Evolutionary conservation across 2,797 vertebrate genomes (phyloP), one percentile per base, ranked within the genome.

Genomic region (Eidolon dupreanum): DNA sequence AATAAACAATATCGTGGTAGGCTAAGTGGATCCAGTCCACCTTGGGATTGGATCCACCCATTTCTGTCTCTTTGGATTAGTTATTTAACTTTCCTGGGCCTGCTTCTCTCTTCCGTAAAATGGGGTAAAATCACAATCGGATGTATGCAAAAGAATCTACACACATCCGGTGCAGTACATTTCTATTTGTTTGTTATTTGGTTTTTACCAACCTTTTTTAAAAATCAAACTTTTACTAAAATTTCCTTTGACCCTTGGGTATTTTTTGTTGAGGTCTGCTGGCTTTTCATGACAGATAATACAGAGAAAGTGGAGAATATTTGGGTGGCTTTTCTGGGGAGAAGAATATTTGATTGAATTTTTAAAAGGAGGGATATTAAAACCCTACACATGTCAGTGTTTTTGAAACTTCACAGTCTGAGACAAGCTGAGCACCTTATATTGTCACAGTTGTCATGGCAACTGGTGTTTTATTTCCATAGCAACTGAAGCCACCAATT

Each of bases 381-480:
- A 68, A n/a, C 26, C 22, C 19, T 78, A n/a, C 26, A 57, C 7
- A 26, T 71, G 70, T 79, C 13, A 61, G 81, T 96, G 41, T 0
- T 77, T 90, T 93, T 79, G 92, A 97, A 96, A 81, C 94, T 74
- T 74, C 66, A 88, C 90, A 66, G 53, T 83, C 68, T 97, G 95
- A 95, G 97, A 81, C 70, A 81, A 89, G 74, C 94, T 74, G 22
- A 66, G 22, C 74, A 77, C 78, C 53, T 94, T 33, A 9, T 73
- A 83, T 88, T 93, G 65, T 96, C 88, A 92, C 94, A 97, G 97
- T 97, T 98, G 97, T 98, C 97, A 97, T 97, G 97, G 98, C 43
- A 36, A 98, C 94, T 71, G 63, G 95, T 98, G 90, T 38, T 96
- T 97, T 98, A 95, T 82, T 81, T 88, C 97, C 97, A 97, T 98